Evolutionary conservation across 1,140 invertebrate genomes (phyloP).

Genomic region (Bombus turneri): DNA sequence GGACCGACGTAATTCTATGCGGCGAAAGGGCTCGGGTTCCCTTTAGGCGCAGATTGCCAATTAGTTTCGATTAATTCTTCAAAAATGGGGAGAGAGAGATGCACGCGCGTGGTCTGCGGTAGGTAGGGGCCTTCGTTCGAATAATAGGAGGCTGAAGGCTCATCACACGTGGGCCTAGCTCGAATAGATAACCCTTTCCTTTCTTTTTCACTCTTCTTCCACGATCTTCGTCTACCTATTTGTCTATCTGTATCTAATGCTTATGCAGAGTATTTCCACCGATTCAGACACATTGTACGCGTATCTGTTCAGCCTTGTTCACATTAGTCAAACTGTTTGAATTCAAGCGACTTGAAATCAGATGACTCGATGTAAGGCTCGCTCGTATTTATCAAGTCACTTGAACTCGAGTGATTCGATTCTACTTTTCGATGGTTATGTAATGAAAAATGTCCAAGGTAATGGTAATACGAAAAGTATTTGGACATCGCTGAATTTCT

Average conservation of each 20-base stretch:
- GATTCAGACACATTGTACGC: neutral
- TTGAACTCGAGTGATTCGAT: too few species aligned
- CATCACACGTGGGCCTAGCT: conserved; percentile 57
- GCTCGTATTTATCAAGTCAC: too few species aligned
- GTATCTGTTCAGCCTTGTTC: too few species aligned
- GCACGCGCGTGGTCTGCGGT: conserved; percentile 70
- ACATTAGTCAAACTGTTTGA: too few species aligned
- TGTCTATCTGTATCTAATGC: conserved; percentile 17
- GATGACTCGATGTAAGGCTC: too few species aligned
- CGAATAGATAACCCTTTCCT: neutral
- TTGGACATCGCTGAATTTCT: too few species aligned
- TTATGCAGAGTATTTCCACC: conserved; percentile 18
- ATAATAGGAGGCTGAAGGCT: conserved; percentile 70
- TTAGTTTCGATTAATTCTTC: conserved; percentile 75
- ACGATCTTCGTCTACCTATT: neutral
- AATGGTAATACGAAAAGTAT: too few species aligned
- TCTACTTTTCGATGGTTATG: too few species aligned
- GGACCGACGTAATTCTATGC: conserved; percentile 4
- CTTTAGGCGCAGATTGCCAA: conserved; percentile 62
- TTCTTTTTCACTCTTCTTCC: neutral
- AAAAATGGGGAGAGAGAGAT: conserved; percentile 70
- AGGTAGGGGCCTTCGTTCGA: conserved; percentile 67
- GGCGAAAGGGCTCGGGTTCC: conserved; percentile 9
- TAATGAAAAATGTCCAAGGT: too few species aligned
- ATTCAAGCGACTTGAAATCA: too few species aligned